phyloP scores from a whole-genome alignment of 2,797 vertebrate genomes.

The Capromys pilorides region DNA sequence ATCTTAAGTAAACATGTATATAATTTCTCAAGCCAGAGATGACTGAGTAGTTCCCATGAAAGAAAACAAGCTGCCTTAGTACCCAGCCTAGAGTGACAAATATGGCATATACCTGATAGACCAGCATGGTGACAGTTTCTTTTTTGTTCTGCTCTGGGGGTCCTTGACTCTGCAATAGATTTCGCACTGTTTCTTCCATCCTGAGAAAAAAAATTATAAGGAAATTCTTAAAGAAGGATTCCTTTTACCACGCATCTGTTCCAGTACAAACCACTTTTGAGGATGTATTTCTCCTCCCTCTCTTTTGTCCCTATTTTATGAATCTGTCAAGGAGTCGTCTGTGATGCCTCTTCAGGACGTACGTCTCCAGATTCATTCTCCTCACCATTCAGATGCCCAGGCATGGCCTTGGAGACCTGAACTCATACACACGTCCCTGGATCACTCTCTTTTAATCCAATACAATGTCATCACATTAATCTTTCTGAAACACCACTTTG shows the following conservation, averaged over 20 bases:
- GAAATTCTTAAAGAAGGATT: constrained; percentile 56
- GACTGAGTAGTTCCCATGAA: background rate
- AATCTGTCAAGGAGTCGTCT: background rate
- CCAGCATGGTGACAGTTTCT: constrained; percentile 90
- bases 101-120: constrained; percentile 90
- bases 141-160: constrained; percentile 88
- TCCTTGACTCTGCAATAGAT: constrained; percentile 91
- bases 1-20: background rate
- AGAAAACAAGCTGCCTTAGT: background rate
- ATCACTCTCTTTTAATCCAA: background rate
- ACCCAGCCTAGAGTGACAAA: background rate
- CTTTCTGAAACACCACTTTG: constrained; percentile 22
- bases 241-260: background rate
- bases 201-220: constrained; percentile 84
- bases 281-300: background rate
- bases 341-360: background rate
- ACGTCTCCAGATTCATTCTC: background rate
- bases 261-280: background rate
- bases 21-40: constrained; percentile 13
- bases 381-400: background rate
- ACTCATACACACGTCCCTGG: background rate
- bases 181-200: constrained; percentile 95
- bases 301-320: background rate
- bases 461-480: background rate
- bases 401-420: background rate